Conservation (phyloP, 2,113 vertebrate genomes). For the Callopanchax toddi region DNA sequence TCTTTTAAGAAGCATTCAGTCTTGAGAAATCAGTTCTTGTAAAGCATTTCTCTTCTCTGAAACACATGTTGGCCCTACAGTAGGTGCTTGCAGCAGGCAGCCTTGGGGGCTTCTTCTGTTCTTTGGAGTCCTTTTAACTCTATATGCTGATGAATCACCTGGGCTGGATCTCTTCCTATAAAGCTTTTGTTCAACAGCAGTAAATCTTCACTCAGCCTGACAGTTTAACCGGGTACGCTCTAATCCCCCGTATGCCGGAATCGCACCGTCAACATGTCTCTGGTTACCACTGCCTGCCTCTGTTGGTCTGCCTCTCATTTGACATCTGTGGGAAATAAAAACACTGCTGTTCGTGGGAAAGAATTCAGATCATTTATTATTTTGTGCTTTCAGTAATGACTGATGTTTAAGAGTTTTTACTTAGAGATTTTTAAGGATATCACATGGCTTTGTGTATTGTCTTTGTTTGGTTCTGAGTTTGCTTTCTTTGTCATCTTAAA, state of each 20-base stretch:
- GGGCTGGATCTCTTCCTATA: conserved; percentile 52
- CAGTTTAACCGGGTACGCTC: conserved; percentile 49
- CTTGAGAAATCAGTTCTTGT: neutral
- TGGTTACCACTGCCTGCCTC: conserved; percentile 49
- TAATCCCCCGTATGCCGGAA: conserved; percentile 65
- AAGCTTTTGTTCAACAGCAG: conserved; percentile 63
- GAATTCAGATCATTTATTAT: conserved; percentile 47
- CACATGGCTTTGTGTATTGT: conserved; percentile 2
- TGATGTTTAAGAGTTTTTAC: conserved; percentile 31
- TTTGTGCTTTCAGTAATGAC: conserved; percentile 37
- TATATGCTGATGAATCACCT: conserved; percentile 69
- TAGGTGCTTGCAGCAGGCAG: conserved; percentile 28
- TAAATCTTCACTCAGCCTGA: conserved; percentile 69
- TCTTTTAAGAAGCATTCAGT: neutral
- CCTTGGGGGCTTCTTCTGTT: conserved; percentile 35
- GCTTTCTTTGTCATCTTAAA: conserved; percentile 50
- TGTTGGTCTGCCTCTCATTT: conserved; percentile 14
- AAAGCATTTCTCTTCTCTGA: neutral
- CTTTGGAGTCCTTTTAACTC: conserved; percentile 46
- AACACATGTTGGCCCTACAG: conserved; percentile 8
- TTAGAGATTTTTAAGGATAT: neutral
- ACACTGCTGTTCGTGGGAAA: conserved; percentile 41
- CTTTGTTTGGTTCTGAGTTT: conserved; percentile 2
- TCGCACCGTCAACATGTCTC: conserved; percentile 63
- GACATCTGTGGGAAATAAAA: conserved; percentile 57